These are phyloP conservation scores for Phyllotreta cruciferae DNA, from an alignment of 2,888 invertebrate genomes.

Conservation along the genomic window DNA sequence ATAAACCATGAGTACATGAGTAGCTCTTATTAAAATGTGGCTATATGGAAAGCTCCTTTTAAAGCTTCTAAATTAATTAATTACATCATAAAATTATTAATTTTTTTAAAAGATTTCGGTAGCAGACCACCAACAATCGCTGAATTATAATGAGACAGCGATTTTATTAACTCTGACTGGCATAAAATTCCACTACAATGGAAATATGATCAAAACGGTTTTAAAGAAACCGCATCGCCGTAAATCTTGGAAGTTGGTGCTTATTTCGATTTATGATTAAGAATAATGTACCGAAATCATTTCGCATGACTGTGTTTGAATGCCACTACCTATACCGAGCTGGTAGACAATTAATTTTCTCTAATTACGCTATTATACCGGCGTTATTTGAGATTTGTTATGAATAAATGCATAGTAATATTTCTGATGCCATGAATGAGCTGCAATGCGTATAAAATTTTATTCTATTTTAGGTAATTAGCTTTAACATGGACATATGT, in stretches of 20 bases:
- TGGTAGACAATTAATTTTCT: constrained; percentile 21
- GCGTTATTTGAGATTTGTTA: background rate
- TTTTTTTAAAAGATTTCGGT: constrained; percentile 19
- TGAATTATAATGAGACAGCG: constrained; percentile 21
- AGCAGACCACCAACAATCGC: constrained; percentile 28
- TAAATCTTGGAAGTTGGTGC: constrained; percentile 15
- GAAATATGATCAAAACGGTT: constrained; percentile 23
- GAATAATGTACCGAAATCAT: constrained; percentile 8
- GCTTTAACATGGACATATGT: too few relatives aligned
- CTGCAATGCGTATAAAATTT: constrained; percentile 2
- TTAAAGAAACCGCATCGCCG: constrained; percentile 25
- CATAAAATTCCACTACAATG: constrained; percentile 19
- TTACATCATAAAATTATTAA: too few relatives aligned
- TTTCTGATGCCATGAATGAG: background rate
- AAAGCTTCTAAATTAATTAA: too few relatives aligned
- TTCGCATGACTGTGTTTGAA: constrained; percentile 21
- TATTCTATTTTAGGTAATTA: background rate
- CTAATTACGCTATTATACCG: constrained; percentile 16
- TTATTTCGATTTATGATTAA: constrained; percentile 19
- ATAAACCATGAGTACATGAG: too few relatives aligned
- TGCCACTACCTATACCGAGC: background rate
- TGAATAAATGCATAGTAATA: constrained; percentile 16
- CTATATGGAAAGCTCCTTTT: too few relatives aligned
- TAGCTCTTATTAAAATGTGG: too few relatives aligned
- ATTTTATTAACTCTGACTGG: constrained; percentile 17